Conservation (phyloP, 2,113 vertebrate species). For the Lates calcarifer region DNA sequence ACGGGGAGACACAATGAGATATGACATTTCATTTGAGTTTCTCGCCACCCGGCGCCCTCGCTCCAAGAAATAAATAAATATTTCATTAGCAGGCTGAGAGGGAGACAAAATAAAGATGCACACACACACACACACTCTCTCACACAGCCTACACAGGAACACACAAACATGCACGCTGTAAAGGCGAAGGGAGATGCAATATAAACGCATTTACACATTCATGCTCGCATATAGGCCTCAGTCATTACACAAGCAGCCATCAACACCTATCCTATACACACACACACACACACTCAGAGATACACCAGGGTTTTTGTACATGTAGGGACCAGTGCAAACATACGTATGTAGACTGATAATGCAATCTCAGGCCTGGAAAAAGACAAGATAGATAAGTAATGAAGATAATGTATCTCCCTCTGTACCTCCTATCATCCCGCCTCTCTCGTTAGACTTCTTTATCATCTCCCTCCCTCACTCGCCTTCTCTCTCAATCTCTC, state of each 20-base stretch:
- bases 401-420: conserved; percentile 75
- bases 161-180: conserved; percentile 10
- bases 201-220: conserved; percentile 58
- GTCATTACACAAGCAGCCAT: conserved; percentile 38
- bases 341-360: conserved; percentile 53
- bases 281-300: conserved; percentile 1
- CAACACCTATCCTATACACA: conserved; percentile 15
- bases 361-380: conserved; percentile 60
- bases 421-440: conserved; percentile 74
- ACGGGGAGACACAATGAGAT: conserved; percentile 76
- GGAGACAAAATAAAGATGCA: conserved; percentile 62
- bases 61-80: conserved; percentile 80
- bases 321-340: conserved; percentile 51
- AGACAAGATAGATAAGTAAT: conserved; percentile 73
- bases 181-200: conserved; percentile 25
- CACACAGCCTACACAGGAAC: neutral
- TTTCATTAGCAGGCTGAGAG: conserved; percentile 69
- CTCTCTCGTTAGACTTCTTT: conserved; percentile 74
- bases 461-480: conserved; percentile 56
- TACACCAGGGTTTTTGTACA: conserved; percentile 19
- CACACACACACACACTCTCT: neutral
- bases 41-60: conserved; percentile 52
- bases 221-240: conserved; percentile 54
- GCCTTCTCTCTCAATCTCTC: conserved; percentile 64
- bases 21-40: conserved; percentile 80